phyloP scores from a whole-genome alignment of 1,140 invertebrate genomes.

The Musca vetustissima region DNA sequence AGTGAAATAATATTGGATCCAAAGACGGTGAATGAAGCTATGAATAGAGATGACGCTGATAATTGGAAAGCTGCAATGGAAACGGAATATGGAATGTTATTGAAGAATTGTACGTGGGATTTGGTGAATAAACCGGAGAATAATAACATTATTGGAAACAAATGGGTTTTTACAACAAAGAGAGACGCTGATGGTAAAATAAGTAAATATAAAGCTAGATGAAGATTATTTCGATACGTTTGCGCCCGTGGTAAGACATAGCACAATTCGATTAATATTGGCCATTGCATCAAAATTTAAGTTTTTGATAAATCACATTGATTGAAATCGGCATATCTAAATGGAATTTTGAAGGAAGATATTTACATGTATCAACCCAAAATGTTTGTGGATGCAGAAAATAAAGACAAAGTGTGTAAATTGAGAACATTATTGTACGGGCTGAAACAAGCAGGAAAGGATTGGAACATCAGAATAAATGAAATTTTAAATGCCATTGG shows the following conservation, averaged over 20 bases:
- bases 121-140: neutral
- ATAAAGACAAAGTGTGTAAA: constrained; percentile 8
- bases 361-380: constrained; percentile 55
- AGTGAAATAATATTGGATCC: neutral
- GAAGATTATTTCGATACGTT: constrained; percentile 49
- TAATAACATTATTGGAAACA: constrained; percentile 4
- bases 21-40: neutral
- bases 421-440: constrained; percentile 36
- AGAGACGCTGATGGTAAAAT: neutral
- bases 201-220: constrained; percentile 24
- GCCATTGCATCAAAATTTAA: constrained; percentile 40
- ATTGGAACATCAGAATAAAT: constrained; percentile 36
- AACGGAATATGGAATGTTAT: constrained; percentile 1
- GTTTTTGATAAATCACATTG: neutral
- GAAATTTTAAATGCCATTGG: constrained; percentile 8
- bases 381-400: constrained; percentile 34
- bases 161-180: constrained; percentile 17
- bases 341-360: constrained; percentile 54
- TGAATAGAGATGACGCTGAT: neutral
- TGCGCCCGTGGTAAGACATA: constrained; percentile 16
- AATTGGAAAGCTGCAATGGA: constrained; percentile 19
- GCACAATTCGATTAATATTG: constrained; percentile 46
- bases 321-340: constrained; percentile 53
- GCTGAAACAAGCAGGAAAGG: constrained; percentile 45
- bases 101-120: constrained; percentile 1